These are phyloP conservation scores for Drosophila merina DNA, from an alignment of 2,888 invertebrate genomes.

Conservation along the genomic window DNA sequence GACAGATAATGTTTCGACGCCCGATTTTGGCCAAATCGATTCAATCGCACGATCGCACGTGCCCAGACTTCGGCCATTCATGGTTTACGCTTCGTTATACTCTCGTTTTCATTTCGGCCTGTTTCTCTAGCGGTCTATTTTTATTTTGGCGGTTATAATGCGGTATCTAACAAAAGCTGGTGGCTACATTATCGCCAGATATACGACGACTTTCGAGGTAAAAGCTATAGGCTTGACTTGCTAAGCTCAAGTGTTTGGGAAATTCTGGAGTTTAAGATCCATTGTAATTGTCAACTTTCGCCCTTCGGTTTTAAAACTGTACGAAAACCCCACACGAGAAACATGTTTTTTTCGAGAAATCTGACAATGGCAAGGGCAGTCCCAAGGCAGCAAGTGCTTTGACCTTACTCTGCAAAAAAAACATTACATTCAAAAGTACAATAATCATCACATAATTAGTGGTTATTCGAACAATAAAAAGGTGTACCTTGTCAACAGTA, in stretches of 20 bases:
- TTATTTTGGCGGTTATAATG: background rate
- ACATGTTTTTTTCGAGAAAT: slow-evolving; percentile 28
- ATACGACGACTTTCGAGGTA: background rate
- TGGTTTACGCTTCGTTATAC: slow-evolving; percentile 39
- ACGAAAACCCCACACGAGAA: slow-evolving; percentile 20
- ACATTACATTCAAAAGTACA: slow-evolving; percentile 30
- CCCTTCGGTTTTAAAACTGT: slow-evolving; percentile 38
- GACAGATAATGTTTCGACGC: slow-evolving; percentile 33
- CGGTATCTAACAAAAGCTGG: slow-evolving; percentile 17
- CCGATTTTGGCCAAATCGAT: slow-evolving; percentile 45
- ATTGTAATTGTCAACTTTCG: slow-evolving; percentile 29
- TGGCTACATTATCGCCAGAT: background rate
- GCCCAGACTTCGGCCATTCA: slow-evolving; percentile 47
- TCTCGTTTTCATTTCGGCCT: slow-evolving; percentile 45
- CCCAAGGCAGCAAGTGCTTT: slow-evolving; percentile 62
- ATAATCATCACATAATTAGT: background rate
- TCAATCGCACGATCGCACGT: slow-evolving; percentile 47
- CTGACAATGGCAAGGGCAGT: slow-evolving; percentile 58
- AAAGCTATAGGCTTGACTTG: background rate
- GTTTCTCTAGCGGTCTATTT: slow-evolving; percentile 38
- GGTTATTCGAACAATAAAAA: background rate
- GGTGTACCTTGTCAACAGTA: background rate
- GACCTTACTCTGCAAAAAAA: slow-evolving; percentile 64
- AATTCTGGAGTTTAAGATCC: slow-evolving; percentile 26
- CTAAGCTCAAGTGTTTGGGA: slow-evolving; percentile 4